Evolutionary conservation across 2,888 invertebrate genomes (phyloP), one percentile per base, ranked within the genome.

Genomic region (Ochropacha duplaris): DNA sequence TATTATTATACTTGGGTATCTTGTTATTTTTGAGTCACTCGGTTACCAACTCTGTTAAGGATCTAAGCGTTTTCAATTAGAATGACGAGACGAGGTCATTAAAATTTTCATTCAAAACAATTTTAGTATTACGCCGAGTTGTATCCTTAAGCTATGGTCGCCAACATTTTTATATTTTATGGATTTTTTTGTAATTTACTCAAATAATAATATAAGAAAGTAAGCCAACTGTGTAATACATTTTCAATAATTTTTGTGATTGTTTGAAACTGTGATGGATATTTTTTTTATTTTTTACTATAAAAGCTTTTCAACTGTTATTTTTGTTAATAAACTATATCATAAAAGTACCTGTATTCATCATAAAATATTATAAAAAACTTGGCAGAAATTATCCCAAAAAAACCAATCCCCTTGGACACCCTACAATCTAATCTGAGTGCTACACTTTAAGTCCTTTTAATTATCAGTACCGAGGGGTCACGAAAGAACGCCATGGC

Each of bases 71-170:
- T 83, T 84, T 85, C 88, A 88, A 87, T 87, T 85, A 86, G 83
- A 74, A 74, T 75, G 74, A 66, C 72, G 72, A 80, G 78, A 76
- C 81, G 69, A 68, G 79, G 78, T 87, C 87, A 88, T 90, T 90
- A 90, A 90, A 90, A 90, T 88, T 87, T 90, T 86, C 87, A 84
- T 86, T 89, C 83, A 86, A 87, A 88, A 90, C 87, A 87, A 88
- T 90, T 87, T 87, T 79, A 85, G 84, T 84, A 84, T 86, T 80
- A 69, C 74, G 71, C 78, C 72, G 69, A 78, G 72, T 75, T 72
- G 77, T 74, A 72, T 74, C 71, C 74, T 71, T 65, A 65, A 61
- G 54, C 62, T 76, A 57, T 61, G 69, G 68, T 65, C 54, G 54
- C 83, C 74, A 78, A 69, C 58, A 59, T 52, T 64, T 28, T 61